phyloP scores from a whole-genome alignment of 2,113 vertebrate species.

The Eulacestoma nigropectus region DNA sequence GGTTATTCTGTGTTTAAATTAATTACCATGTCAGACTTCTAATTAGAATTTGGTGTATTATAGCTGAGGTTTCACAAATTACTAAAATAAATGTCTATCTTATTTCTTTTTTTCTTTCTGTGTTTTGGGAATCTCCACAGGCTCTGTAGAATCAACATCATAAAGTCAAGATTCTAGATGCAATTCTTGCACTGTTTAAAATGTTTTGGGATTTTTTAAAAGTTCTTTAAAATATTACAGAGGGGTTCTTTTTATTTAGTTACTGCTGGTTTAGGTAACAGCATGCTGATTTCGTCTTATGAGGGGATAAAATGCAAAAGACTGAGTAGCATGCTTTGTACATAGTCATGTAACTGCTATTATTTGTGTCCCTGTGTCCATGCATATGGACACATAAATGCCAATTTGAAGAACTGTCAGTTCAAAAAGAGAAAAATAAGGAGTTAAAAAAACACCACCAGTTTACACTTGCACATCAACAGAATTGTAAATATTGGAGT shows the following conservation, averaged over 20 bases:
- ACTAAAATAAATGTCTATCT: not conserved
- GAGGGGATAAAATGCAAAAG: not conserved
- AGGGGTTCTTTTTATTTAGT: not conserved
- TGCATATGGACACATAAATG: not conserved
- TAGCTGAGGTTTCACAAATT: not conserved
- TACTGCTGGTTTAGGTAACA: not conserved
- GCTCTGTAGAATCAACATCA: not conserved
- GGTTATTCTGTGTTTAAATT: constrained; percentile 1
- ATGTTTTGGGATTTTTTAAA: not conserved
- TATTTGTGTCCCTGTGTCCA: not conserved
- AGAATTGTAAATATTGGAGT: not conserved
- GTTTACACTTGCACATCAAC: not conserved
- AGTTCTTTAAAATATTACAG: not conserved
- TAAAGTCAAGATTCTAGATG: not conserved
- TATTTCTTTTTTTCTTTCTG: not conserved
- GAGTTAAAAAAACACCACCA: not conserved
- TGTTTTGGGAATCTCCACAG: not conserved
- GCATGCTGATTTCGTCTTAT: not conserved
- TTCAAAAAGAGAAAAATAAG: not conserved
- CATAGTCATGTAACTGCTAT: not conserved
- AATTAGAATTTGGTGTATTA: not conserved
- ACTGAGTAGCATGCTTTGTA: not conserved
- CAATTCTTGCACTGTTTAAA: not conserved
- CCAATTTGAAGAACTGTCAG: not conserved
- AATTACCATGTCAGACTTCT: constrained; percentile 27